Conservation (phyloP, 1,140 invertebrate species). For the Ceratitis capitata region DNA sequence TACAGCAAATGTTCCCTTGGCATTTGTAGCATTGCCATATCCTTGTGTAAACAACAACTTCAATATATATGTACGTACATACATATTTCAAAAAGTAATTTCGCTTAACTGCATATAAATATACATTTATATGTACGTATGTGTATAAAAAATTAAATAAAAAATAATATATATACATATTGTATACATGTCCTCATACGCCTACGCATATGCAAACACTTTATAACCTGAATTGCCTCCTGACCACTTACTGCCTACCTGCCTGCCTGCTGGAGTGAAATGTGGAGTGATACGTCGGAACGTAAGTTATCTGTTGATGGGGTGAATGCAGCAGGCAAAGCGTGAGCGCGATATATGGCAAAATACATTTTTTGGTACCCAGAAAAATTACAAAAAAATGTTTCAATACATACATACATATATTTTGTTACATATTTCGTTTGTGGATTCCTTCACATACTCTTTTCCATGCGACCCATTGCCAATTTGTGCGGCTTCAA, state of each 20-base stretch:
- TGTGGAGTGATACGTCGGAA: not conserved
- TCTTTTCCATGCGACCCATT: not conserved
- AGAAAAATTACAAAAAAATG: no score
- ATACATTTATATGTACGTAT: not conserved
- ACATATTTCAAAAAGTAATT: constrained; percentile 12
- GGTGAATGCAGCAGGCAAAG: not conserved
- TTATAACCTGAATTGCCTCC: not conserved
- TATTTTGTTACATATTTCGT: not conserved
- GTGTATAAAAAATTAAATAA: not conserved
- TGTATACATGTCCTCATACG: no score
- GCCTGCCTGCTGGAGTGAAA: not conserved
- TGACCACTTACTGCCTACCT: not conserved
- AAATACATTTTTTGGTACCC: no score
- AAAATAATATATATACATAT: no score
- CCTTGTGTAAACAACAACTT: not conserved
- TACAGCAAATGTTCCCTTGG: not conserved
- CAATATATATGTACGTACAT: not conserved
- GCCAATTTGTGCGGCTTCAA: not conserved
- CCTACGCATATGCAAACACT: not conserved
- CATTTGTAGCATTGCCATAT: not conserved
- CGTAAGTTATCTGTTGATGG: not conserved
- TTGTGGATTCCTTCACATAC: not conserved
- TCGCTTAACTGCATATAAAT: not conserved
- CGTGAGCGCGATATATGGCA: no score
- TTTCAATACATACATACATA: not conserved